Evolutionary conservation across 2,888 invertebrate species (phyloP).

Genomic region (Drosophila paracracens): DNA sequence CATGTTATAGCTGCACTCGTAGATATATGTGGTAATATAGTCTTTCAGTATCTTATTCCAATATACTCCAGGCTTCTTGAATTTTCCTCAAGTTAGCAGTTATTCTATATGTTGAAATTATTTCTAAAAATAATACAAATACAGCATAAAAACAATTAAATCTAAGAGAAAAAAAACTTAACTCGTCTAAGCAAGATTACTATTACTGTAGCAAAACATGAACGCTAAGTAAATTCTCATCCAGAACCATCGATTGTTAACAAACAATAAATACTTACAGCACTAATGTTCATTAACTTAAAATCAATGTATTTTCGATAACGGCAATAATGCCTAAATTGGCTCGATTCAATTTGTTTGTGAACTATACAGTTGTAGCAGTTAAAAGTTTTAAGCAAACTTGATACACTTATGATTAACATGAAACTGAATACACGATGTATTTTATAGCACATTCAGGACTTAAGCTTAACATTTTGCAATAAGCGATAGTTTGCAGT

Average conservation of each 20-base stretch:
- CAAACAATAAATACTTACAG: fast-evolving
- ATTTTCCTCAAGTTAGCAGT: too few relatives aligned
- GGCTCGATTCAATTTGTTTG: not conserved
- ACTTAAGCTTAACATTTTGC: not conserved
- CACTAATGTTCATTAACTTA: not conserved
- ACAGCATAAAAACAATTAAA: too few relatives aligned
- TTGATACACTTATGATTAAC: not conserved
- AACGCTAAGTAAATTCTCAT: not conserved
- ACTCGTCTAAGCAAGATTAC: not conserved
- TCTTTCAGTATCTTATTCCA: not conserved
- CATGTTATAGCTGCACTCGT: not conserved
- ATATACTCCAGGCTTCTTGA: not conserved
- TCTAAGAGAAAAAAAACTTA: not conserved
- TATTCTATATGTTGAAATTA: not conserved
- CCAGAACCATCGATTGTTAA: not conserved
- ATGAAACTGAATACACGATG: not conserved
- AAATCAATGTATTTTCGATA: not conserved
- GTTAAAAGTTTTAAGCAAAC: too few relatives aligned
- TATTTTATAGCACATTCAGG: not conserved
- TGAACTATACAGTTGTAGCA: not conserved
- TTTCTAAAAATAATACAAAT: not conserved
- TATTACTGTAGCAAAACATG: not conserved
- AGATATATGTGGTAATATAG: not conserved
- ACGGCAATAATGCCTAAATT: not conserved
- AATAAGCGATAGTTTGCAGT: not conserved